phyloP scores from a whole-genome alignment of 2,113 vertebrate species.

The Phylloscopus trochiloides region DNA sequence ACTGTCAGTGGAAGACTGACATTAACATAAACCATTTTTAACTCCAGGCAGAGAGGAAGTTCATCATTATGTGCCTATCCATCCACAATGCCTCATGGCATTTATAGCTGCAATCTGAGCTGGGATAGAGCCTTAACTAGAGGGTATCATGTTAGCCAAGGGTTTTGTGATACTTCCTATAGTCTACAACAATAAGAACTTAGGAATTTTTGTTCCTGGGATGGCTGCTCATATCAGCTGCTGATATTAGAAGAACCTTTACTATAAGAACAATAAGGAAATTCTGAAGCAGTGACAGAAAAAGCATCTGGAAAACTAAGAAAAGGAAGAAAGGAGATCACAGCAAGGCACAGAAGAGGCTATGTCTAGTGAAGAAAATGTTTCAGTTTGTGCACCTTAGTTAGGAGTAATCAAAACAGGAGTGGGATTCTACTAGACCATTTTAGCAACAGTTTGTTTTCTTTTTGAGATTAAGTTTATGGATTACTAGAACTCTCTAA shows the following conservation, averaged over 20 bases:
- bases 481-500: neutral
- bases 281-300: neutral
- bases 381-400: neutral
- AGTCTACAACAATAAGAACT: neutral
- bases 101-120: neutral
- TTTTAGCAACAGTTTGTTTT: neutral
- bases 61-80: neutral
- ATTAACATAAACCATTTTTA: neutral
- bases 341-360: neutral
- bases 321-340: neutral
- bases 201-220: neutral
- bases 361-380: neutral
- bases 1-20: neutral
- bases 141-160: rapidly evolving
- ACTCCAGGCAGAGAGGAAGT: neutral
- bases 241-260: neutral
- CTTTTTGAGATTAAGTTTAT: constrained; percentile 7
- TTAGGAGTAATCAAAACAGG: neutral
- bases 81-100: neutral
- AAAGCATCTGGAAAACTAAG: neutral
- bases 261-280: neutral
- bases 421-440: neutral
- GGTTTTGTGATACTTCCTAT: neutral
- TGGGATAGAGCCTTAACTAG: neutral
- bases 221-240: neutral